These are phyloP conservation scores for Heteromormyrus szaboi DNA, from an alignment of 2,797 vertebrate genomes.

Conservation along the genomic window DNA sequence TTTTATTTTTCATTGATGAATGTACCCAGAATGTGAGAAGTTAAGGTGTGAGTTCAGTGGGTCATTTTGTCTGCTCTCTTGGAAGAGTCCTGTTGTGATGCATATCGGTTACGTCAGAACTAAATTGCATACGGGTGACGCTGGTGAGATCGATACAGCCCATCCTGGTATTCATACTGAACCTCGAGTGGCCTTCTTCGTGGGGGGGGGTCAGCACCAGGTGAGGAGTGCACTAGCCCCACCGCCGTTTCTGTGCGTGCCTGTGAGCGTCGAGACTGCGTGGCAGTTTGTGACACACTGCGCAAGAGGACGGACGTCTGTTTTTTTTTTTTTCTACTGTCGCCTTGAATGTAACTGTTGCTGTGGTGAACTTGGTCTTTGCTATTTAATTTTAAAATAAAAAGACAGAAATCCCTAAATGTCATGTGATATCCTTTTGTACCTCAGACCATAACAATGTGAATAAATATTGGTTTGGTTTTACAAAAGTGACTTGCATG, in stretches of 20 bases:
- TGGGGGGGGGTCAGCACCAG: conserved; percentile 20
- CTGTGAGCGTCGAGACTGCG: not conserved
- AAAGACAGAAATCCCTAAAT: conserved; percentile 28
- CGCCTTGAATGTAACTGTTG: not conserved
- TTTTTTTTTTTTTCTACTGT: not conserved
- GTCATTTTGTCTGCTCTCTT: not conserved
- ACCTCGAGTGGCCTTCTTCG: conserved; percentile 11
- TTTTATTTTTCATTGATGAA: not conserved
- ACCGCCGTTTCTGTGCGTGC: not conserved
- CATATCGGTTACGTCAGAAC: not conserved
- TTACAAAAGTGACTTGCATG: conserved; percentile 37
- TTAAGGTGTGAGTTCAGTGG: not conserved
- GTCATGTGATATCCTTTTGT: conserved; percentile 39
- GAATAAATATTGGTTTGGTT: conserved; percentile 35
- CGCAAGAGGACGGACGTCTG: not conserved
- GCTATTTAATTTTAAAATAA: conserved; percentile 37
- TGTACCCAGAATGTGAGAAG: not conserved
- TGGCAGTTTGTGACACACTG: not conserved
- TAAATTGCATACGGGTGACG: not conserved
- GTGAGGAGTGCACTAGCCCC: conserved; percentile 4
- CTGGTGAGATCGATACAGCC: conserved; percentile 1
- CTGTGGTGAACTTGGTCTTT: conserved; percentile 12
- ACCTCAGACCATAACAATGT: conserved; percentile 33
- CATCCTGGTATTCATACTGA: not conserved
- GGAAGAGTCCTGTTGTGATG: not conserved